Percentiles rank a stretch among this genome's conserved stretches.
phyloP scores from a whole-genome alignment of 30 jellyfish, hydroid and myxozoan species.

The Rhopilema esculentum region DNA sequence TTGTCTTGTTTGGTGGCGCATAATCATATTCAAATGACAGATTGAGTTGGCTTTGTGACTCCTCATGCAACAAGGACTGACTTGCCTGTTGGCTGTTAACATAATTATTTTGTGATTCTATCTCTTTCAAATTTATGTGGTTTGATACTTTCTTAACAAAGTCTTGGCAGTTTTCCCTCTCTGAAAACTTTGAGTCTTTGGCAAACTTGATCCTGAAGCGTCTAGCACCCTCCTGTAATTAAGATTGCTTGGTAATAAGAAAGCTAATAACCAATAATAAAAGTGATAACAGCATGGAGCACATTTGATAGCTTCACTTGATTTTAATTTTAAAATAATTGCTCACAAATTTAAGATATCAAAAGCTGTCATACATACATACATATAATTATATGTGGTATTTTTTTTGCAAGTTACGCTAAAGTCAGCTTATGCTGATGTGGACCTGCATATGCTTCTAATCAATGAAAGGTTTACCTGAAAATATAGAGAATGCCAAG shows the following conservation, averaged over 20 bases:
- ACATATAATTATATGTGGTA: too few relatives aligned
- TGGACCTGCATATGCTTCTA: too few relatives aligned
- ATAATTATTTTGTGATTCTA: slow-evolving; percentile 14
- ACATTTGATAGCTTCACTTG: too few relatives aligned
- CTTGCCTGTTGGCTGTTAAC: slow-evolving; percentile 5
- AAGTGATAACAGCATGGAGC: too few relatives aligned
- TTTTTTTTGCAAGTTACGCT: too few relatives aligned
- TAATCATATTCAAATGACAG: slow-evolving; percentile 47
- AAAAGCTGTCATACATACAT: too few relatives aligned
- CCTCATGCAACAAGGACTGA: slow-evolving; percentile 25
- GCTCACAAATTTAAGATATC: too few relatives aligned
- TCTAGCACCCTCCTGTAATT: slow-evolving; percentile 27
- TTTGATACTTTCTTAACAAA: slow-evolving; percentile 15
- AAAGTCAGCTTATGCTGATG: too few relatives aligned
- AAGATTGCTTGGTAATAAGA: not conserved
- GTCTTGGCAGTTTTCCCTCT: slow-evolving; percentile 34
- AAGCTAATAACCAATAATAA: not conserved
- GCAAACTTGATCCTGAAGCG: slow-evolving; percentile 56
- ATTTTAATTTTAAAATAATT: too few relatives aligned
- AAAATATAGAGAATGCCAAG: too few relatives aligned
- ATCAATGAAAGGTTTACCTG: too few relatives aligned
- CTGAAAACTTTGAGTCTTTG: not conserved
- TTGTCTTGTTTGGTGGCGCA: slow-evolving; percentile 28
- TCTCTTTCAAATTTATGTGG: slow-evolving; percentile 11
- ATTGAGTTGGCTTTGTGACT: slow-evolving; percentile 53